Conservation (phyloP, 2,888 invertebrate species). For the Melangyna quadrimaculata region DNA sequence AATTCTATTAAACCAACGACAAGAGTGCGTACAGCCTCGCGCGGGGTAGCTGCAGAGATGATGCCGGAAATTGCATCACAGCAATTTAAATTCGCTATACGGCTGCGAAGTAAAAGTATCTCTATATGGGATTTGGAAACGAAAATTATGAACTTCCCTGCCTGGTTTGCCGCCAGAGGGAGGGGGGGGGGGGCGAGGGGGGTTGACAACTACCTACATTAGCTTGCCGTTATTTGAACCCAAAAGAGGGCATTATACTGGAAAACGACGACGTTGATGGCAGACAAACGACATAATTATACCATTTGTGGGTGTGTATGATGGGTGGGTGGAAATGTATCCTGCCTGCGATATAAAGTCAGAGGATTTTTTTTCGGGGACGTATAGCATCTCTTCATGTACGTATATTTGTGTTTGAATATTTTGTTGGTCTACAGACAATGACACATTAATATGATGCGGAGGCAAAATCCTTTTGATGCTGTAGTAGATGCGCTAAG, state of each 20-base stretch:
- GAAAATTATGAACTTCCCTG: slow-evolving; percentile 68
- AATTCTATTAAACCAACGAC: slow-evolving; percentile 55
- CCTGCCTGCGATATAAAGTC: slow-evolving; percentile 27
- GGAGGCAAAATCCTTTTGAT: slow-evolving; percentile 22
- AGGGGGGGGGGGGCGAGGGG: background rate
- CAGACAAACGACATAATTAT: slow-evolving; percentile 68
- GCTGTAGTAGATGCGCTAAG: background rate
- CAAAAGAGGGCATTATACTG: slow-evolving; percentile 29
- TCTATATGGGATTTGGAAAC: slow-evolving; percentile 55
- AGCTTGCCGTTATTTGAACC: slow-evolving; percentile 40
- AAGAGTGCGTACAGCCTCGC: slow-evolving; percentile 38
- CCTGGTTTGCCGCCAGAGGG: background rate
- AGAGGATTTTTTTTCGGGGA: slow-evolving; percentile 31
- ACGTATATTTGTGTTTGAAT: slow-evolving; percentile 1
- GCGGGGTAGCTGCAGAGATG: slow-evolving; percentile 16
- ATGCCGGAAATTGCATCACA: slow-evolving; percentile 69
- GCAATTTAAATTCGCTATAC: slow-evolving; percentile 62
- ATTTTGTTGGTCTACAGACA: slow-evolving; percentile 44
- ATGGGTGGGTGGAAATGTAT: slow-evolving; percentile 4
- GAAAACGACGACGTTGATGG: slow-evolving; percentile 24
- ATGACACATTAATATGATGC: slow-evolving; percentile 43
- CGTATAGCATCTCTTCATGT: slow-evolving; percentile 6
- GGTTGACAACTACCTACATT: background rate
- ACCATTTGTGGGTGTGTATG: slow-evolving; percentile 20
- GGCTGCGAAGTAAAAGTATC: slow-evolving; percentile 41